Evolutionary conservation across 2,888 invertebrate species (phyloP).

Genomic region (Yponomeuta plumbellus): DNA sequence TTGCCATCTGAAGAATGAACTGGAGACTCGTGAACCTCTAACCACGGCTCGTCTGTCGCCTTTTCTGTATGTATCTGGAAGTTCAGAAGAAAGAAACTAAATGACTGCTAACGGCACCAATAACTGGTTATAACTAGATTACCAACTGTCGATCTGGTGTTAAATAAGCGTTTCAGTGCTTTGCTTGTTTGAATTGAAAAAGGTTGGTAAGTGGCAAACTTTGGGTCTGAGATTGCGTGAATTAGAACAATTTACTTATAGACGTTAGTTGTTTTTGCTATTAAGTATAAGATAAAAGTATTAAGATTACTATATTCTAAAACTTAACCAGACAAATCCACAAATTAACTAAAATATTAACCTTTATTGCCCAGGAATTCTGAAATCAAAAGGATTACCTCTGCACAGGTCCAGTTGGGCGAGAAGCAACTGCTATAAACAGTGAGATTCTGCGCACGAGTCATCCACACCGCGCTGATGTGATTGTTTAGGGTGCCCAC

Average conservation of each 20-base stretch:
- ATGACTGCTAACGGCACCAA: no score
- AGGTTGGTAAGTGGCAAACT: conserved; percentile 10
- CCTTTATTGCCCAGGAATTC: not conserved
- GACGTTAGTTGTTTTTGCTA: no score
- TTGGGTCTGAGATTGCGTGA: no score
- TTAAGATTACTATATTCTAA: not conserved
- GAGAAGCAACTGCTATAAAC: conserved; percentile 90
- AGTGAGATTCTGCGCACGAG: conserved; percentile 93
- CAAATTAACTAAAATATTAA: not conserved
- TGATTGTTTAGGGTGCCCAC: conserved; percentile 85
- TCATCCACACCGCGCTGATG: conserved; percentile 94
- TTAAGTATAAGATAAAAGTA: no score
- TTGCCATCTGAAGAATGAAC: conserved; percentile 90
- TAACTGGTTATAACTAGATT: no score
- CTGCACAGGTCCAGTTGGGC: conserved; percentile 89
- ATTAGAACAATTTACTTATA: no score
- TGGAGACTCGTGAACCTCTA: conserved; percentile 90
- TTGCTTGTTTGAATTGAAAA: no score
- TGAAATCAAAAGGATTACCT: conserved; percentile 68
- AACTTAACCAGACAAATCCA: not conserved
- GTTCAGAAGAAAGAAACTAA: conserved; percentile 21
- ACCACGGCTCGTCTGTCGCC: conserved; percentile 89
- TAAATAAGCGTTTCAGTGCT: no score
- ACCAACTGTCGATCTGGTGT: no score
- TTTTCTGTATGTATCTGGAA: conserved; percentile 87